Evolutionary conservation across 1,140 invertebrate species (phyloP).

Genomic region (Batillaria attramentaria): DNA sequence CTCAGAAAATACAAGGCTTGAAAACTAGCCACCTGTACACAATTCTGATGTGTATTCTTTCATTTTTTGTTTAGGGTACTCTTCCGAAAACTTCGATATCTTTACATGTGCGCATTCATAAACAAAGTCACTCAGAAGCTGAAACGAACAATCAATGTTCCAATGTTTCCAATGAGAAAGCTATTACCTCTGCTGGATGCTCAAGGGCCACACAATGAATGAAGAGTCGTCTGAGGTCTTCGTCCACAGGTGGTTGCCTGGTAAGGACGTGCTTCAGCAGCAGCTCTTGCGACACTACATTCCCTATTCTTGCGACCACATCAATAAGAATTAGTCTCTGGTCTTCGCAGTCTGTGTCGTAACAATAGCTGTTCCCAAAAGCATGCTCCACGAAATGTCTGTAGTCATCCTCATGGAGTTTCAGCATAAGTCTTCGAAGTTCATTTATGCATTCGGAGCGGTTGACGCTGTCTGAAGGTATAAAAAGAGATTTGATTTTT

Average conservation of each 20-base stretch:
- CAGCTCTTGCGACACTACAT: conserved; percentile 38
- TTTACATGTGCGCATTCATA: too few relatives aligned
- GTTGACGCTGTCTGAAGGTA: conserved; percentile 38
- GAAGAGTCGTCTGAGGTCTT: conserved; percentile 40
- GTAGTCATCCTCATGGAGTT: conserved; percentile 33
- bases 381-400: conserved; percentile 17
- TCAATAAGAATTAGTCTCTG: conserved; percentile 43
- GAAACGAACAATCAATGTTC: too few relatives aligned
- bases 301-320: conserved; percentile 38
- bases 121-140: too few relatives aligned
- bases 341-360: conserved; percentile 39
- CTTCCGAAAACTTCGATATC: too few relatives aligned
- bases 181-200: conserved; percentile 37
- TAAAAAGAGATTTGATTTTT: too few relatives aligned
- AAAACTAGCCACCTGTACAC: too few relatives aligned
- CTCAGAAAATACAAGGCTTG: too few relatives aligned
- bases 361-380: conserved; percentile 13
- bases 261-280: conserved; percentile 39
- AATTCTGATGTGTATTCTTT: too few relatives aligned
- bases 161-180: too few relatives aligned
- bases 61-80: too few relatives aligned
- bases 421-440: conserved; percentile 21
- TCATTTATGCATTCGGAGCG: conserved; percentile 43
- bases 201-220: conserved; percentile 42
- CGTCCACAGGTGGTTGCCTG: conserved; percentile 13